Base-by-base conservation (phyloP, 2,797 vertebrate species). In the Liasis olivaceus region DNA sequence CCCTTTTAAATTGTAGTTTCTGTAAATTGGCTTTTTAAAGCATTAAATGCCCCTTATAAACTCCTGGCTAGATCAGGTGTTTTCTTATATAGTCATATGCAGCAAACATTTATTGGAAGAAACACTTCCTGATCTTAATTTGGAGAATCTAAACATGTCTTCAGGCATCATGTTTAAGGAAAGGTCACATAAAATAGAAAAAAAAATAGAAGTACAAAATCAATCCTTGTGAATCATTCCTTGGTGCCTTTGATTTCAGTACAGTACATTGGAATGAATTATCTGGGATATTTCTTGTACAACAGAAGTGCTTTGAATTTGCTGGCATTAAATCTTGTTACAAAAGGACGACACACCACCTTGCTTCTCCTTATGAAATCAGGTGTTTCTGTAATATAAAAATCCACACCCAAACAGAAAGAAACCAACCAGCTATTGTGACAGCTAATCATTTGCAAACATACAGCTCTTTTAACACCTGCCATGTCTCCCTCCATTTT, bases 381-480 rank as follows among this genome's bases (percentile, higher is more conserved):
- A 85, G 91, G 86, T 62, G 87, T 93, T 97, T 95, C 87, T 88
- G 20, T 84, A 93, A 95, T 0, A 95, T 94, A 89, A 90, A 90
- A 88, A 64, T 54, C 66, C 47, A 77, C 11, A 36, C 86, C 9
- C 56, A 81, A 47, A 89, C 63, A 69, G 7, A 36, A 94, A 72
- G 93, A 95, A 91, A 85, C 51, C 58, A 51, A 93, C 91, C 95
- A 95, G 95, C 97, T 92, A 96, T 95, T 95, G 95, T 96, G 97
- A 97, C 96, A 97, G 96, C 95, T 96, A 96, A 97, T 97, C 95
- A 96, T 96, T 95, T 96, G 95, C 95, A 97, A 97, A 96, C 94
- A 95, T 94, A 96, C 94, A 96, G 94, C 95, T 97, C 96, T 96
- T 97, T 96, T 97, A 96, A 94, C 9, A 93, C 95, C 96, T 97